Percentiles rank a stretch among this genome's conserved stretches.
phyloP scores from a whole-genome alignment of 2,888 invertebrate genomes.

The Eucriotettix oculatus region DNA sequence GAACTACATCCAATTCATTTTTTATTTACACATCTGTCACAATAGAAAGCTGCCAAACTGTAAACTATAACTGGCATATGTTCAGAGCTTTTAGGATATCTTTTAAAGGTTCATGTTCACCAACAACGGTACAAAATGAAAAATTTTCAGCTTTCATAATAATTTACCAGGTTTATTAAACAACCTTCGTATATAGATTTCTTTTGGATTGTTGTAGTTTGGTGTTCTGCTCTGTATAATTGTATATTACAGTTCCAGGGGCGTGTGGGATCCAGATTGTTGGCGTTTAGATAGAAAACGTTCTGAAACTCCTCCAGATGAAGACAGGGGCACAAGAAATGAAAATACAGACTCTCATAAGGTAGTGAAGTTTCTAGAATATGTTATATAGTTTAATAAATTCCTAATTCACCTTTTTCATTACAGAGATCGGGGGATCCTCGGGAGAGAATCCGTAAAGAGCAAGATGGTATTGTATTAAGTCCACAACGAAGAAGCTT shows the following conservation, averaged over 20 bases:
- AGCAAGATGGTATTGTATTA: constrained; percentile 67
- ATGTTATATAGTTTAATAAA: background rate
- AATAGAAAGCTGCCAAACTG: too few species aligned
- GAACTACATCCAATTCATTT: too few species aligned
- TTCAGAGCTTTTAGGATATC: too few species aligned
- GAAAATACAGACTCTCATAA: constrained; percentile 35
- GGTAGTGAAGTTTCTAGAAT: constrained; percentile 16
- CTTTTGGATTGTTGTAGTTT: background rate
- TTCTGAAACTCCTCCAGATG: constrained; percentile 39
- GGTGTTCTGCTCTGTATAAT: constrained; percentile 1
- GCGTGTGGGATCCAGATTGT: constrained; percentile 33
- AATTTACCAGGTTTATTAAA: too few species aligned
- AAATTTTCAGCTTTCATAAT: too few species aligned
- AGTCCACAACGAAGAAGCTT: constrained; percentile 76
- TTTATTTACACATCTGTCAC: too few species aligned
- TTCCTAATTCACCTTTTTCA: background rate
- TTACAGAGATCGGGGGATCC: constrained; percentile 42
- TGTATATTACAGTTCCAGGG: constrained; percentile 22
- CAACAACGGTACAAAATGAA: too few species aligned
- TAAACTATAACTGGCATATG: too few species aligned
- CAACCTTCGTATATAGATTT: too few species aligned
- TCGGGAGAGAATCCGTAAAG: constrained; percentile 61
- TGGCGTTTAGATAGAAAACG: constrained; percentile 38
- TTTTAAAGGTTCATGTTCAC: too few species aligned
- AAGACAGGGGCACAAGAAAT: constrained; percentile 35